Base-by-base conservation (phyloP, 2,888 invertebrate genomes). In the Cetonia aurata region DNA sequence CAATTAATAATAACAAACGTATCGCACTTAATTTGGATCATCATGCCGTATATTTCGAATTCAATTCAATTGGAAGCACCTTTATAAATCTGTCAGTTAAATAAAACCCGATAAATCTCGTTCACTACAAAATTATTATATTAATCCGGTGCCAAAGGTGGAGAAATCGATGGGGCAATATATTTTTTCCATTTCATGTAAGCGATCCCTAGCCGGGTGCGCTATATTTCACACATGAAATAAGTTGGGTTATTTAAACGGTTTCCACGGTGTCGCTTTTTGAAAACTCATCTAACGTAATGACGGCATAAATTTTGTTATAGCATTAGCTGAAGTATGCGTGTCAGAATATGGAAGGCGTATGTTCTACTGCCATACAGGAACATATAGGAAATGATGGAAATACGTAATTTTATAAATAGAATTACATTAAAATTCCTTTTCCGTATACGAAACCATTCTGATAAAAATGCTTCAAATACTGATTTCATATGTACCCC, bases 291-390 rank as follows among this genome's bases (percentile, higher is more conserved):
- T 68, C 68, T 65, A 48, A 59, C 56, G 62, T 65, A 70, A 70
- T 62, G 69, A 65, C 60, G 69, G 53, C 62, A 70, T 70, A 62
- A 70, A 70, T 70, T 70, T 70, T 70, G 44, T 62, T 48, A 56
- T 53, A 33, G 62, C 46, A 70, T 70, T 62, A 62, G 55, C 69
- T 50, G 62, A 12, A 19, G 52, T 52, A 52, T 52, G 25, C 52
- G 52, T 12, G 15, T 19, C 19, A 52, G 37, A 55, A 25, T 25
- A 55, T 33, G 31, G 13, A 37, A 55, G 12, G 12, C 1, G 10
- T 55, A n/a, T 6, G 8, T 19, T 42, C 6, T 57, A 57, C 48
- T 15, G 17, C 8, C 6, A 12, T 15, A 15, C 10, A 6, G 48
- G 15, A 48, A 15, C 6, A 4, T 4, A n/a, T n/a, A 48, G 15